Evolutionary conservation across 1,140 invertebrate genomes (phyloP).

Genomic region (Orius insidiosus): DNA sequence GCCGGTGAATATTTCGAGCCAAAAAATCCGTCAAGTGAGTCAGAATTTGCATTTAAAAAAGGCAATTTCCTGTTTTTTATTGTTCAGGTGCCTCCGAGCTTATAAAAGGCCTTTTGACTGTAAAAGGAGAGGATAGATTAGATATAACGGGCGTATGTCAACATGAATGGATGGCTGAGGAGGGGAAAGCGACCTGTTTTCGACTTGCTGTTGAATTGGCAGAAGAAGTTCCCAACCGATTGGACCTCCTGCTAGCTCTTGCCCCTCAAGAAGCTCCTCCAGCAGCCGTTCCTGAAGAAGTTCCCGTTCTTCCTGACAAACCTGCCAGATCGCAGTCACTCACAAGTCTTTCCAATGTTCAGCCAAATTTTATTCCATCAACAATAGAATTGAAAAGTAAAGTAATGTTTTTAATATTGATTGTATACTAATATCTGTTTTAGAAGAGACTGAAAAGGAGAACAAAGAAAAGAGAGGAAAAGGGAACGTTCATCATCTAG

Average conservation of each 20-base stretch:
- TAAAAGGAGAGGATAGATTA: slow-evolving; percentile 72
- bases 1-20: slow-evolving; percentile 95
- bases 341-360: slow-evolving; percentile 32
- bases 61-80: slow-evolving; percentile 4
- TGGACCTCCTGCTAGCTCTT: slow-evolving; percentile 71
- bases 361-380: slow-evolving; percentile 15
- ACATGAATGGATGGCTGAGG: slow-evolving; percentile 88
- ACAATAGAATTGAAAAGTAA: slow-evolving; percentile 1
- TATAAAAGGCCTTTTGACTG: slow-evolving; percentile 85
- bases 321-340: slow-evolving; percentile 44
- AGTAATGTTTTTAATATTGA: slow-evolving; percentile 1
- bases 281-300: slow-evolving; percentile 9
- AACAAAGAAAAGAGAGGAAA: slow-evolving; percentile 8
- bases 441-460: not conserved
- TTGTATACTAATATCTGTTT: not conserved
- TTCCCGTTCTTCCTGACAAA: slow-evolving; percentile 24
- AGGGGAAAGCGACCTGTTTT: slow-evolving; percentile 59
- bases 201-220: slow-evolving; percentile 74
- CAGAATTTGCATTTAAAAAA: slow-evolving; percentile 2
- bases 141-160: slow-evolving; percentile 86
- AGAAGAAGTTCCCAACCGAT: slow-evolving; percentile 71
- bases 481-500: slow-evolving; percentile 7
- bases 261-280: slow-evolving; percentile 33
- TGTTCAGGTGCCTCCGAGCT: slow-evolving; percentile 74
- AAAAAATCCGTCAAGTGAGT: slow-evolving; percentile 56